Evolutionary conservation across 1,140 invertebrate species (phyloP).

Genomic region (Aphelinus certus): DNA sequence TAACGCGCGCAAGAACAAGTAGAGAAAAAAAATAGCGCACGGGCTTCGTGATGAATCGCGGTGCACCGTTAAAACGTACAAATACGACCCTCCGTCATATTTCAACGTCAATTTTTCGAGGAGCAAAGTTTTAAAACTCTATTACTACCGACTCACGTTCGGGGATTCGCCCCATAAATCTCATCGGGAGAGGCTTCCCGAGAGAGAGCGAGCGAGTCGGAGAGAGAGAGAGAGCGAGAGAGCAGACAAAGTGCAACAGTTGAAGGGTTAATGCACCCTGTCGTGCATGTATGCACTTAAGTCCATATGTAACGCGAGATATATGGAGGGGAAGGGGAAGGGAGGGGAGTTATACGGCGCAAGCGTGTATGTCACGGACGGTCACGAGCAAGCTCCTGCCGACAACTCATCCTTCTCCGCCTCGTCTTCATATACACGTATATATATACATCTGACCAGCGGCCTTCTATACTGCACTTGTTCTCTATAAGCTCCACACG

Average conservation of each 20-base stretch:
- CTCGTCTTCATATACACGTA: not conserved
- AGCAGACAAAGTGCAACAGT: slow-evolving; percentile 33
- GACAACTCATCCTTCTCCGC: slow-evolving; percentile 44
- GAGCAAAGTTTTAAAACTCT: slow-evolving; percentile 32
- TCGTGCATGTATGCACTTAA: slow-evolving; percentile 33
- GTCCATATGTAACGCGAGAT: slow-evolving; percentile 32
- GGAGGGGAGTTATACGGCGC: slow-evolving; percentile 46
- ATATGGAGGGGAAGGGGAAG: slow-evolving; percentile 22
- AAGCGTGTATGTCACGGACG: slow-evolving; percentile 51
- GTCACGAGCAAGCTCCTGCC: slow-evolving; percentile 46
- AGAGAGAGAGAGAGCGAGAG: slow-evolving; percentile 5
- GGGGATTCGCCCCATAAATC: slow-evolving; percentile 34
- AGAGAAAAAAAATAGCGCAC: no score
- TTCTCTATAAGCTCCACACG: no score
- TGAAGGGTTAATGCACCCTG: slow-evolving; percentile 36
- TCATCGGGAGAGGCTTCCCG: slow-evolving; percentile 9
- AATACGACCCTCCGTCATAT: slow-evolving; percentile 9
- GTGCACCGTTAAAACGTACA: not conserved
- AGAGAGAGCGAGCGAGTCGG: not conserved
- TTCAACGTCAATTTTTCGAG: slow-evolving; percentile 33
- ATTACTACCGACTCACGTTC: slow-evolving; percentile 32
- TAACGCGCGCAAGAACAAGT: no score
- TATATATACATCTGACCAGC: no score
- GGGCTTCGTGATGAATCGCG: slow-evolving; percentile 4
- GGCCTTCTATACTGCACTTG: no score